phyloP scores from a whole-genome alignment of 2,888 invertebrate genomes.

The Acanthosoma haemorrhoidale region DNA sequence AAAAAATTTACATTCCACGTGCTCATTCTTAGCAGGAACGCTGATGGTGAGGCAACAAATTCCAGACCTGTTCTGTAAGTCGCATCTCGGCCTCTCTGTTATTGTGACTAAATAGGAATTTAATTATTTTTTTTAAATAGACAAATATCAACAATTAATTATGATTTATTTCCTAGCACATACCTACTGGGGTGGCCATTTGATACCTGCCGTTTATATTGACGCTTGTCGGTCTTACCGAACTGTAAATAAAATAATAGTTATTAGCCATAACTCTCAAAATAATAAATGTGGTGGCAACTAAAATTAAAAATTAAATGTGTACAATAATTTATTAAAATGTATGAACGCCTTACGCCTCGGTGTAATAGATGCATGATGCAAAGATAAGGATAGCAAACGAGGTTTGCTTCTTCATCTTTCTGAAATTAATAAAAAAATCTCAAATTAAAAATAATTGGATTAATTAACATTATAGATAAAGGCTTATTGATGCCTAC shows the following conservation, averaged over 20 bases:
- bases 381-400: not conserved
- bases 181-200: not conserved
- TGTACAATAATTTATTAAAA: too few relatives aligned
- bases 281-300: not conserved
- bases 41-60: not conserved
- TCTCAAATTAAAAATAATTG: too few relatives aligned
- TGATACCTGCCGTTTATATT: not conserved
- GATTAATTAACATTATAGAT: too few relatives aligned
- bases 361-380: not conserved
- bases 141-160: not conserved
- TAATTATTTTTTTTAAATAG: not conserved
- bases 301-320: too few relatives aligned
- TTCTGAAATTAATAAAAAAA: not conserved
- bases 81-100: not conserved
- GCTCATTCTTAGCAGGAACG: not conserved
- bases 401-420: not conserved
- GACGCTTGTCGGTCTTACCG: not conserved
- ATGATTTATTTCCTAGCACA: not conserved
- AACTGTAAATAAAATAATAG: not conserved
- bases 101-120: not conserved
- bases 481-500: too few relatives aligned
- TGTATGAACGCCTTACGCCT: too few relatives aligned
- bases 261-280: not conserved
- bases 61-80: not conserved
- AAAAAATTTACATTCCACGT: not conserved